phyloP scores from a whole-genome alignment of 2,888 invertebrate species.

The Lasius fuliginosus region DNA sequence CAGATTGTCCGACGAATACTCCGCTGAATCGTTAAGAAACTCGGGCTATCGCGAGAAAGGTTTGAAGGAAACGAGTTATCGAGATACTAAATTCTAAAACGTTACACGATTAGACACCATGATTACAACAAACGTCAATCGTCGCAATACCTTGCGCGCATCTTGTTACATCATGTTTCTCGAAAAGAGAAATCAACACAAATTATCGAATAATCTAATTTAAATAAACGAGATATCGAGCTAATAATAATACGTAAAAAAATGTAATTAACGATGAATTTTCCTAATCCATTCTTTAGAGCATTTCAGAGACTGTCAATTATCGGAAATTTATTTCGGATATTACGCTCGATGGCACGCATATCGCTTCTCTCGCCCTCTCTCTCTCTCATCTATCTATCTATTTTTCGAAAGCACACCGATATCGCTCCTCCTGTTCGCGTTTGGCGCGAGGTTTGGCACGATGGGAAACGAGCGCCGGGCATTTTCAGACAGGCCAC shows the following conservation, averaged over 20 bases:
- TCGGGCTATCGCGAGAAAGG: constrained; percentile 25
- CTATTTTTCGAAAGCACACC: constrained; percentile 52
- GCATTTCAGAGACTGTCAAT: constrained; percentile 19
- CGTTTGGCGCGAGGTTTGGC: constrained; percentile 65
- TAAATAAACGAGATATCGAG: not conserved
- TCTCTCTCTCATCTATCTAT: not conserved
- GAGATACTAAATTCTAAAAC: not conserved
- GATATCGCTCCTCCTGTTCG: constrained; percentile 45
- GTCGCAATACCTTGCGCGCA: not conserved
- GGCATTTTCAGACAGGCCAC: constrained; percentile 79
- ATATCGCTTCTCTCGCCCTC: constrained; percentile 25
- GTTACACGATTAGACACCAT: not conserved
- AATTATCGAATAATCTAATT: too few relatives aligned
- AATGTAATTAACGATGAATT: not conserved
- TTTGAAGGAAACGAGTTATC: not conserved
- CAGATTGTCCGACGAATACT: constrained; percentile 41
- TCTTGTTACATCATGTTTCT: not conserved
- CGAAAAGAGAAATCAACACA: not conserved
- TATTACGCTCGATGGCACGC: constrained; percentile 48
- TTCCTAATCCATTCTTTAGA: constrained; percentile 31
- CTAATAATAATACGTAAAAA: not conserved
- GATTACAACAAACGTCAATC: not conserved
- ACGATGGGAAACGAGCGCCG: constrained; percentile 66
- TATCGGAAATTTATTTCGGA: constrained; percentile 53
- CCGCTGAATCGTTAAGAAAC: constrained; percentile 58